A percentile compares a stretch with the other conserved stretches of the same genome.
These are phyloP conservation scores for Galago senegalensis DNA, from an alignment of 2,797 vertebrate genomes.

Conservation along the genomic window DNA sequence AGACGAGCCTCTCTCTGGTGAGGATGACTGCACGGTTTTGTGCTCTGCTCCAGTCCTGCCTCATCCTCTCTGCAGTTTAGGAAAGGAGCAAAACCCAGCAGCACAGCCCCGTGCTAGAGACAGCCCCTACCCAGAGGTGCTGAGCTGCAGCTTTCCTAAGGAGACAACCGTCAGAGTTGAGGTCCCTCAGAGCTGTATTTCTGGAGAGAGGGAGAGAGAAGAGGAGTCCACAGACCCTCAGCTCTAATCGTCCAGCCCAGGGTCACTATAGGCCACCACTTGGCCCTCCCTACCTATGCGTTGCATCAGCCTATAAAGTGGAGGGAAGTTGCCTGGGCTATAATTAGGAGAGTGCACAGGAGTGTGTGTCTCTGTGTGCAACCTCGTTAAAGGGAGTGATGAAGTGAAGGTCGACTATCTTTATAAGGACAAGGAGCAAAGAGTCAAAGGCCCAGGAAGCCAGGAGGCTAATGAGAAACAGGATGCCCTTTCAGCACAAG, in stretches of 20 bases:
- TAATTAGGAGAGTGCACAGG: conserved; percentile 44
- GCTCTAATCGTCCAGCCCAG: neutral
- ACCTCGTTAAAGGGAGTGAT: conserved; percentile 72
- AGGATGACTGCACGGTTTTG: neutral
- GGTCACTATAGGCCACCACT: conserved; percentile 11
- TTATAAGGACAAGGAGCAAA: conserved; percentile 29
- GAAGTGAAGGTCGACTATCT: conserved; percentile 65
- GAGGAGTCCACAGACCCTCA: neutral
- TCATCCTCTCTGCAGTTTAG: neutral
- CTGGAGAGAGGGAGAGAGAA: neutral
- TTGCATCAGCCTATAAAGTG: conserved; percentile 35
- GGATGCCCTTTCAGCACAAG: neutral
- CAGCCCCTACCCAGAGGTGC: neutral
- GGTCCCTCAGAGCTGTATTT: accelerated
- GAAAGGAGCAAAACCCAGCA: neutral
- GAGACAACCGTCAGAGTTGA: neutral
- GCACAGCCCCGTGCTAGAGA: neutral
- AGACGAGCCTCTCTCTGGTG: no score
- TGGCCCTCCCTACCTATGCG: neutral
- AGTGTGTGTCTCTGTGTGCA: conserved; percentile 10
- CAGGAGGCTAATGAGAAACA: conserved; percentile 65
- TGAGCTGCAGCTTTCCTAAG: conserved; percentile 4
- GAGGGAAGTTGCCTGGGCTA: neutral
- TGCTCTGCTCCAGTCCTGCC: neutral
- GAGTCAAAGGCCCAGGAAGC: conserved; percentile 22